These are phyloP conservation scores for Vombatus ursinus DNA, from an alignment of 2,113 vertebrate genomes.

Conservation along the genomic window DNA sequence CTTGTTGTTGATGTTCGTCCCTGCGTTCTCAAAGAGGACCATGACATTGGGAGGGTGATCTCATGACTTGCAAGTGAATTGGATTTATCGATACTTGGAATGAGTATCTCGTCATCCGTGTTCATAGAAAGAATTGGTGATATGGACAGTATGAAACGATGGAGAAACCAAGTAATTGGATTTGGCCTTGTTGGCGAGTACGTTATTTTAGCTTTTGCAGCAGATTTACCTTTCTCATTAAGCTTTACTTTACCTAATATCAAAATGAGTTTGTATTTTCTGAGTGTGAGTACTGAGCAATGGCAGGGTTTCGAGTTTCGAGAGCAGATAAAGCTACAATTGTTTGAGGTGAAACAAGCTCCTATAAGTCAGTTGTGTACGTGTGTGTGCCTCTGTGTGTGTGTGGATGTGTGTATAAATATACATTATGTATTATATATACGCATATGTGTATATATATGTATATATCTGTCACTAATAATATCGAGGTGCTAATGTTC, in stretches of 20 bases:
- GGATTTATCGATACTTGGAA: conserved; percentile 12
- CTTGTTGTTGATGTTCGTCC: too few relatives aligned
- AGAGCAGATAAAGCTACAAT: conserved; percentile 28
- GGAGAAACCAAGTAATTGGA: conserved; percentile 39
- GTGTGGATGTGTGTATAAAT: neutral
- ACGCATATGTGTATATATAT: neutral
- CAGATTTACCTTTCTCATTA: conserved; percentile 20
- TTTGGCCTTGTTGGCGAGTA: neutral
- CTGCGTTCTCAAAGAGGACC: too few relatives aligned
- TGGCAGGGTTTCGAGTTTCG: neutral
- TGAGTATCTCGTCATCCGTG: conserved; percentile 18
- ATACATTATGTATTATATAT: too few relatives aligned
- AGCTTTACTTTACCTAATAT: conserved; percentile 52
- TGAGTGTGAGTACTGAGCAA: conserved; percentile 14
- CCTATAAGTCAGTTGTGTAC: neutral
- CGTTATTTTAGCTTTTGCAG: conserved; percentile 37
- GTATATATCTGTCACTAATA: neutral
- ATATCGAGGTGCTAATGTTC: neutral
- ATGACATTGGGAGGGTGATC: too few relatives aligned
- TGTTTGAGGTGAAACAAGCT: conserved; percentile 18
- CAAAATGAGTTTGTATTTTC: conserved; percentile 45
- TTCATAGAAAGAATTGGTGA: conserved; percentile 27
- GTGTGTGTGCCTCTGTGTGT: neutral
- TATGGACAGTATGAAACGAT: conserved; percentile 18
- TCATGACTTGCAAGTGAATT: too few relatives aligned